Base-by-base conservation (phyloP, 2,888 invertebrate species). In the Coelinius sp. region DNA sequence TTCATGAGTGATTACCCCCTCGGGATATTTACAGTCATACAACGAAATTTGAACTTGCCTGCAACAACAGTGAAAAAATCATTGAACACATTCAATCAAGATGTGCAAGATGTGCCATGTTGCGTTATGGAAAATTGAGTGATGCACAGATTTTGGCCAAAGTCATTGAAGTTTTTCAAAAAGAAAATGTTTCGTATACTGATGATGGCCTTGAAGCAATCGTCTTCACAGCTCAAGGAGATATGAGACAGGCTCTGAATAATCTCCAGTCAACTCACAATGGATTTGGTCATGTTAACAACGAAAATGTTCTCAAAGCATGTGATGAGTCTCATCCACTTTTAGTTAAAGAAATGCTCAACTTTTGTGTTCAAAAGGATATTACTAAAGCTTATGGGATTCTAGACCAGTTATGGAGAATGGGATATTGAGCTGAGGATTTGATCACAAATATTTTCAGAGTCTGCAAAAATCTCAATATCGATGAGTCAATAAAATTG, bases 291-390 rank as follows among this genome's bases (percentile, higher is more conserved):
- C 93, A 94, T 82, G 94, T 99, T n/a, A 95, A 93, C 78, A 93
- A 95, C 64, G 94, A 95, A 78, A 96, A 98, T 89, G 99, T 99
- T 20, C 99, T 98, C 87, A 98, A 97, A 91, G 98, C 99, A 8
- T 99, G 99, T 87, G 99, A 99, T 88, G 99, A 99, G 88, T 99
- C 99, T 0, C 99, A 99, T 89, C 99, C 99, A 0, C 91, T 97
- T 86, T 89, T 97, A 1, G 93, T 99, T 63, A 94, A 95, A 87
- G 93, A 94, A 82, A 98, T 99, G 97, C 89, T 99, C 62, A 92
- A 94, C 76, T 91, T 92, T 79, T 99, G 99, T 88, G 89, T 91
- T 0, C 89, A 92, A 68, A 94, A 94, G 49, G 94, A 97, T 82
- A 93, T 98, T 73, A 93, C 94, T 73, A 94, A 94, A 79, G 96